Percentiles rank a stretch among this genome's conserved stretches.
These are phyloP conservation scores for Cheilinus undulatus DNA, from an alignment of 2,113 vertebrate genomes.

Conservation along the genomic window DNA sequence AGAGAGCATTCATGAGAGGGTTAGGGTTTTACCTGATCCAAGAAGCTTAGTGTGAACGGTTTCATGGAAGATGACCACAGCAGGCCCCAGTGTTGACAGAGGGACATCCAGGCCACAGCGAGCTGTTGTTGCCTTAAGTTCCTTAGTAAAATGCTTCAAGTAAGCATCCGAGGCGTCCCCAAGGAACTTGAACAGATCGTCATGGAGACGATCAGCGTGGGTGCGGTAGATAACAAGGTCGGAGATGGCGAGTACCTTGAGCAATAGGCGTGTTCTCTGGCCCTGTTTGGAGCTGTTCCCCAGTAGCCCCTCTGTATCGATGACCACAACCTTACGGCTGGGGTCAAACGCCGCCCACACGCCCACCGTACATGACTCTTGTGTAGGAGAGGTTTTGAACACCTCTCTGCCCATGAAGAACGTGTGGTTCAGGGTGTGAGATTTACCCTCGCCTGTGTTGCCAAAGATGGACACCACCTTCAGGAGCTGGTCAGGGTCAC, in stretches of 20 bases:
- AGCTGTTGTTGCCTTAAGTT: conserved; percentile 96
- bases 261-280: conserved; percentile 95
- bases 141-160: conserved; percentile 98
- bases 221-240: conserved; percentile 99
- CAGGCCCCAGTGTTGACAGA: conserved; percentile 95
- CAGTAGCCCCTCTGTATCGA: conserved; percentile 97
- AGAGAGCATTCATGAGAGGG: too few relatives aligned
- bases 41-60: conserved; percentile 97
- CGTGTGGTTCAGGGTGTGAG: conserved; percentile 97
- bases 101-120: conserved; percentile 98
- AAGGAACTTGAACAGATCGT: conserved; percentile 99
- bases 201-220: conserved; percentile 96
- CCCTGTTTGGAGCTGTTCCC: conserved; percentile 96
- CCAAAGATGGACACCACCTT: conserved; percentile 99
- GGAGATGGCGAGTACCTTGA: conserved; percentile 97
- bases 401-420: conserved; percentile 98
- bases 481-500: conserved; percentile 91
- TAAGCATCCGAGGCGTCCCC: conserved; percentile 98
- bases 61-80: conserved; percentile 98
- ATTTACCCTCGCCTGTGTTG: conserved; percentile 98
- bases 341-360: conserved; percentile 98
- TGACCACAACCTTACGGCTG: conserved; percentile 91
- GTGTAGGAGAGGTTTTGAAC: conserved; percentile 96
- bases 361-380: conserved; percentile 97
- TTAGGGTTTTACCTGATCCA: conserved; percentile 88